A percentile compares a stretch with the other conserved stretches of the same genome.
These are phyloP conservation scores for pig (Sus scrofa) DNA, from an alignment of 2,113 vertebrate species.

Conservation along the genomic window T2T-Sscrofa CM000824.6:121786501-121787000, in stretches of 20 bases:
- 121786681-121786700: too few relatives aligned
- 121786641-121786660: too few relatives aligned
- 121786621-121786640: too few relatives aligned
- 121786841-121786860: constrained; percentile 1
- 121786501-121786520: not conserved
- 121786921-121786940: not conserved
- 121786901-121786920: not conserved
- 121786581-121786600: too few relatives aligned
- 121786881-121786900: not conserved
- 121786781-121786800: not conserved
- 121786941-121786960: not conserved
- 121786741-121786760: not conserved
- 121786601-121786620: too few relatives aligned
- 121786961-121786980: not conserved
- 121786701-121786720: too few relatives aligned
- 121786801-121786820: not conserved
- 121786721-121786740: not conserved
- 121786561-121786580: too few relatives aligned
- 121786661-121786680: too few relatives aligned
- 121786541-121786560: too few relatives aligned
- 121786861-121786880: not conserved
- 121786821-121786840: not conserved
- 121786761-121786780: not conserved
- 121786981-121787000: not conserved
- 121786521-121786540: too few relatives aligned